phyloP scores from a whole-genome alignment of 2,113 vertebrate genomes.

The Origma solitaria region DNA sequence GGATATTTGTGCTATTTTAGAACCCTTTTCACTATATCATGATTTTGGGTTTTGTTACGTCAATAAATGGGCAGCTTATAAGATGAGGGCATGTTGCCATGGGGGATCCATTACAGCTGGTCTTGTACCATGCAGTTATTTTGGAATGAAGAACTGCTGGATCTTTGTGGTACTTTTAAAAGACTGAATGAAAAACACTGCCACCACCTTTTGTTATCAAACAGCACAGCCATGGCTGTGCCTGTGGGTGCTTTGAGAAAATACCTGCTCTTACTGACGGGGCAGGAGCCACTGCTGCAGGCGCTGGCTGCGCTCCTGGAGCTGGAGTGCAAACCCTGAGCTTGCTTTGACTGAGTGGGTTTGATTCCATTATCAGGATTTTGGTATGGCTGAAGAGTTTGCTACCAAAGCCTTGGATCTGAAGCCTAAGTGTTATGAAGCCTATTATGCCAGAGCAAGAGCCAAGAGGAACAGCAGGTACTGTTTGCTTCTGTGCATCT shows the following conservation, averaged over 20 bases:
- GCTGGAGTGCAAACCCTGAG: too few relatives aligned
- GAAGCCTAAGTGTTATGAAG: constrained; percentile 96
- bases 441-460: constrained; percentile 92
- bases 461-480: constrained; percentile 99
- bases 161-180: background rate
- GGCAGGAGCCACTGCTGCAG: accelerated
- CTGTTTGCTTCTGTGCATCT: background rate
- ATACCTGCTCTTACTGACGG: background rate
- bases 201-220: too few relatives aligned
- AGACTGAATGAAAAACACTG: background rate
- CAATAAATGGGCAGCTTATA: background rate
- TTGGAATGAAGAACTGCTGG: background rate
- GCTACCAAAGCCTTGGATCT: constrained; percentile 95
- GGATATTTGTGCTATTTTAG: background rate
- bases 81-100: accelerated
- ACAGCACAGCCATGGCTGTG: background rate
- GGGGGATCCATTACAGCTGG: background rate
- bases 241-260: accelerated
- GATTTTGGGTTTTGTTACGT: background rate
- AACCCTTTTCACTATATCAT: background rate
- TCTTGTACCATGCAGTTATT: background rate
- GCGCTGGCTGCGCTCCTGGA: background rate
- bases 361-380: constrained; percentile 79
- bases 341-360: background rate
- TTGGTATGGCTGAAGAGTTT: constrained; percentile 98